Base-by-base conservation (phyloP, 1,140 invertebrate genomes). In the Drosophila pseudoananassae region DNA sequence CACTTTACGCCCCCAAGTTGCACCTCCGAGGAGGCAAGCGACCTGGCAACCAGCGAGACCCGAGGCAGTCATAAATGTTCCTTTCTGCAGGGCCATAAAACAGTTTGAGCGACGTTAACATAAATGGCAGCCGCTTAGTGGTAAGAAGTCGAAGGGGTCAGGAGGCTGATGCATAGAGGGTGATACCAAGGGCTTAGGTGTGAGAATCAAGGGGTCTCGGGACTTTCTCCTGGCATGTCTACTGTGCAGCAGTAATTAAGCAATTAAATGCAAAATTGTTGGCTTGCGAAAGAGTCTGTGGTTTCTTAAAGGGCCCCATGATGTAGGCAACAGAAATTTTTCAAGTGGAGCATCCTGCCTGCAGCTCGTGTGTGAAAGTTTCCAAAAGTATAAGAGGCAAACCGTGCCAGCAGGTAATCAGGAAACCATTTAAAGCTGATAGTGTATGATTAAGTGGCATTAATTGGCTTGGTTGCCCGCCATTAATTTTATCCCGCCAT, bases 201-300 rank as follows among this genome's bases (percentile, higher is more conserved):
- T 51, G 45, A 7, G 58, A 50, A 33, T 23, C 25, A 25, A 7
- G 46, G 20, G 53, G 52, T 12, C 4, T 4, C 31, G n/a, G 15
- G 40, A 17, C 14, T 43, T 14, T 20, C 15, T 54, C 7, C 10
- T 20, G 38, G 49, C 15, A 31, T 40, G 50, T 66, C 40, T 43
- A 36, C 55, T 17, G 27, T 64, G 57, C 58, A 65, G 66, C 57
- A 69, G 84, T 88, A 88, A 88, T 88, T 89, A 88, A 88, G 78
- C 83, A 89, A 88, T 88, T 88, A 88, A 84, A 88, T 57, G 66
- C 38, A 71, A 77, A 77, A 70, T 76, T 57, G 72, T 40, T 68
- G 61, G 61, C 73, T 56, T 74, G 52, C 71, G 31, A 50, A 68
- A 38, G 59, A 54, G 49, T 43, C 55, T 68, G 33, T 33, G 57